Evolutionary conservation across 2,888 invertebrate species (phyloP).

Genomic region (Spatulosminthurus flaviceps): DNA sequence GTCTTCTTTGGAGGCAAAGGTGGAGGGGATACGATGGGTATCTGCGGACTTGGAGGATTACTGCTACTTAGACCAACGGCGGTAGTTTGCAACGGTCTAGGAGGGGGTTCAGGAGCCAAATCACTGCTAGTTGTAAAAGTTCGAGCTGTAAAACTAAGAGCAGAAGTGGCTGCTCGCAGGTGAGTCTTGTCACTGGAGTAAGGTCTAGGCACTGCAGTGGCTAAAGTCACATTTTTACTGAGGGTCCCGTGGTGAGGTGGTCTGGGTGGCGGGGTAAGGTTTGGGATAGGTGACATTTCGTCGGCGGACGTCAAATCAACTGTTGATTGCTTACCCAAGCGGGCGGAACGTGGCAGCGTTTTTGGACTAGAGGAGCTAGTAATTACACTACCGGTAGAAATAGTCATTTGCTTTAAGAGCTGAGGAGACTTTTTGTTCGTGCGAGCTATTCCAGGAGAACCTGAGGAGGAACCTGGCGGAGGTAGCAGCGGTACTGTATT

Average conservation of each 20-base stretch:
- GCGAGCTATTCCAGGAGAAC: slow-evolving; percentile 3
- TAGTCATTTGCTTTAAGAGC: slow-evolving; percentile 63
- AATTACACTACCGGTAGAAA: slow-evolving; percentile 52
- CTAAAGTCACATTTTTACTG: slow-evolving; percentile 36
- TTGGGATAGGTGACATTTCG: slow-evolving; percentile 58
- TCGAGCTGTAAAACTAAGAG: slow-evolving; percentile 54
- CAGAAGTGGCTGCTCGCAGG: no score
- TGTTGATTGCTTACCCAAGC: slow-evolving; percentile 54
- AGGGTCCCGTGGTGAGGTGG: slow-evolving; percentile 52
- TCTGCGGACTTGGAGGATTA: background rate
- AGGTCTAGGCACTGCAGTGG: slow-evolving; percentile 62
- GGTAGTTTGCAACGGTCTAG: slow-evolving; percentile 69
- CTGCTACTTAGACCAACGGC: slow-evolving; percentile 24
- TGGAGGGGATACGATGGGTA: slow-evolving; percentile 69
- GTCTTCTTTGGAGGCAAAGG: slow-evolving; percentile 74
- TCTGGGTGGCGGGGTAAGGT: slow-evolving; percentile 62
- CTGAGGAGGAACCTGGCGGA: slow-evolving; percentile 39
- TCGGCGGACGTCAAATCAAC: slow-evolving; percentile 53
- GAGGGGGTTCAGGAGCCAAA: slow-evolving; percentile 74
- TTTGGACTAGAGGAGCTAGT: slow-evolving; percentile 57
- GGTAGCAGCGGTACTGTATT: slow-evolving; percentile 27
- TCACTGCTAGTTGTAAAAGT: slow-evolving; percentile 52
- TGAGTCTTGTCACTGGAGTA: slow-evolving; percentile 62
- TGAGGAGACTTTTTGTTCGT: slow-evolving; percentile 60
- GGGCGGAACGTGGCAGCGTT: slow-evolving; percentile 56